Evolutionary conservation across 2,888 invertebrate genomes (phyloP).

Genomic region (Cyaniris semiargus): DNA sequence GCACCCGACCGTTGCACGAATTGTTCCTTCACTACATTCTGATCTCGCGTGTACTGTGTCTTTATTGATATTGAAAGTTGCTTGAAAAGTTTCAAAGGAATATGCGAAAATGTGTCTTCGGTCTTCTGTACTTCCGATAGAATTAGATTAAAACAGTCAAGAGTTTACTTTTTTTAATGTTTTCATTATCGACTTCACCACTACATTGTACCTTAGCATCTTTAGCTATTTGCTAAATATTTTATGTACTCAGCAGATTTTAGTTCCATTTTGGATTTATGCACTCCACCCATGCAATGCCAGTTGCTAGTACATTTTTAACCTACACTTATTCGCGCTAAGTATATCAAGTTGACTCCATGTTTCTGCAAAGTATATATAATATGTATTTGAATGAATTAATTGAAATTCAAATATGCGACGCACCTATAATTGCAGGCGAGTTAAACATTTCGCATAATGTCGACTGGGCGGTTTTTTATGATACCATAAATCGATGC

Average conservation of each 20-base stretch:
- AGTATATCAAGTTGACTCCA: slow-evolving; percentile 12
- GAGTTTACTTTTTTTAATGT: too few relatives aligned
- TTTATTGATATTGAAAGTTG: background rate
- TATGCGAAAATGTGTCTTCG: background rate
- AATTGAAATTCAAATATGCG: slow-evolving; percentile 30
- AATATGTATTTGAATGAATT: slow-evolving; percentile 21
- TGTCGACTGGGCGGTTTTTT: slow-evolving; percentile 9
- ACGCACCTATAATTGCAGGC: slow-evolving; percentile 27
- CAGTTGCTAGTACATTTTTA: background rate
- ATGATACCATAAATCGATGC: slow-evolving; percentile 6
- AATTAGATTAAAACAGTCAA: too few relatives aligned
- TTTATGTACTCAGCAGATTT: background rate
- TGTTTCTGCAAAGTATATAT: background rate
- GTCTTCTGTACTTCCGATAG: too few relatives aligned
- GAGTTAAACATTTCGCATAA: slow-evolving; percentile 24
- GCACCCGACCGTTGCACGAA: slow-evolving; percentile 37
- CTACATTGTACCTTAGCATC: too few relatives aligned
- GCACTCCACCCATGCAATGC: background rate
- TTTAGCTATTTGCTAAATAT: too few relatives aligned
- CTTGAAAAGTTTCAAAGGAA: background rate
- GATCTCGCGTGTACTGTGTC: background rate
- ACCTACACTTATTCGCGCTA: background rate
- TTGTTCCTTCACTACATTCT: slow-evolving; percentile 28
- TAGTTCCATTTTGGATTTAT: background rate
- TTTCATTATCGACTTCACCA: too few relatives aligned